phyloP scores from a whole-genome alignment of 2,113 vertebrate species.

The Sarotherodon lohbergeri region DNA sequence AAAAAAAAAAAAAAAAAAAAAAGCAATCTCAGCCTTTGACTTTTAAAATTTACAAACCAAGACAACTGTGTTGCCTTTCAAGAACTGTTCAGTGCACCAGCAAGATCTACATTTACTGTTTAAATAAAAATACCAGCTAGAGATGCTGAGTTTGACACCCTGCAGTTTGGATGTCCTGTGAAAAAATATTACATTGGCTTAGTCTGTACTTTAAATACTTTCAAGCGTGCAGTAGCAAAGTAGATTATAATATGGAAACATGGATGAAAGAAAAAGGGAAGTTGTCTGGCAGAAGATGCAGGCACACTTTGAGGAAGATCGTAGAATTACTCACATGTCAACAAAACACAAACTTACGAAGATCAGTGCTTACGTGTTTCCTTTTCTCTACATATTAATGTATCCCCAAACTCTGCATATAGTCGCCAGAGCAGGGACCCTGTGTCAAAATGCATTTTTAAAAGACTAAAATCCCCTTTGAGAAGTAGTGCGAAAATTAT shows the following conservation, averaged over 20 bases:
- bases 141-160: background rate
- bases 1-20: background rate
- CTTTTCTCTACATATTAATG: background rate
- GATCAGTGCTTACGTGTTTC: background rate
- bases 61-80: background rate
- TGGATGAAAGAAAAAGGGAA: background rate
- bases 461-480: background rate
- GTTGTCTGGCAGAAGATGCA: background rate
- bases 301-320: background rate
- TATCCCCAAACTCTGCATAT: background rate
- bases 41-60: background rate
- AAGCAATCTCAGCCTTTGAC: background rate
- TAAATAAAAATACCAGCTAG: background rate
- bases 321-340: background rate
- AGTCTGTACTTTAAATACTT: background rate
- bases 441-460: background rate
- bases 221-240: background rate
- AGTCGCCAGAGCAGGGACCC: background rate
- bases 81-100: background rate
- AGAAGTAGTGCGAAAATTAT: constrained; percentile 19
- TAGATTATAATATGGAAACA: background rate
- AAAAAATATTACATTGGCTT: background rate
- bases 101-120: background rate
- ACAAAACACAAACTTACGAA: background rate
- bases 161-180: background rate